Base-by-base conservation (phyloP, 1,140 invertebrate genomes). In the Bicyclus anynana region DNA sequence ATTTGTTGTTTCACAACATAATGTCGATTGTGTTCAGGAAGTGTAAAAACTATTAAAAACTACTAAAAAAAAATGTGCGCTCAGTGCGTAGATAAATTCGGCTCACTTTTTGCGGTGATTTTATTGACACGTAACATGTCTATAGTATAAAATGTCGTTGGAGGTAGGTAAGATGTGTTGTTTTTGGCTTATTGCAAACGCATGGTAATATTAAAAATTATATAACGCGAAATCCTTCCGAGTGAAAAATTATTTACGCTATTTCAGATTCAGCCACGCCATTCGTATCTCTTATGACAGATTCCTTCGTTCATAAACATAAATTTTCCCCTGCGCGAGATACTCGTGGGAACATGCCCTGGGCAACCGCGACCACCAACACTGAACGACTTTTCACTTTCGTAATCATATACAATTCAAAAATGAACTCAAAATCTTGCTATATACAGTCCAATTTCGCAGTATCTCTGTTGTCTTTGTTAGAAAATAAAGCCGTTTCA, bases 241-340 rank as follows among this genome's bases (percentile, higher is more conserved):
- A 70, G 74, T 83, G 78, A 82, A 87, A 84, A 84, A 86, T 84
- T 84, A 85, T 82, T 84, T 72, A 84, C 81, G 81, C 75, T 76
- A 77, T 84, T 84, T 85, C 84, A 80, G 74, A 72, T 81, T 74
- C 67, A 77, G 77, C 60, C 75, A 79, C 74, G 76, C 79, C 68
- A 74, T 80, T 67, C 78, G 72, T 81, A 87, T 87, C 74, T 72
- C 72, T 87, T 83, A 85, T 87, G 84, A 85, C 84, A 85, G 74
- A 85, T 85, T 85, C 84, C 84, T 84, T 77, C 83, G 81, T 84
- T 78, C 80, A 78, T 84, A 79, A 83, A 82, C 82, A 84, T 87
- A 87, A 81, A 87, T 85, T 87, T 87, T 84, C 84, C 74, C 75
- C 59, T 69, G 76, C 64, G 74, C 74, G 53, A 74, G 72, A 86